Conservation (phyloP, 2,113 vertebrate species). For the Bagarius yarrelli region DNA sequence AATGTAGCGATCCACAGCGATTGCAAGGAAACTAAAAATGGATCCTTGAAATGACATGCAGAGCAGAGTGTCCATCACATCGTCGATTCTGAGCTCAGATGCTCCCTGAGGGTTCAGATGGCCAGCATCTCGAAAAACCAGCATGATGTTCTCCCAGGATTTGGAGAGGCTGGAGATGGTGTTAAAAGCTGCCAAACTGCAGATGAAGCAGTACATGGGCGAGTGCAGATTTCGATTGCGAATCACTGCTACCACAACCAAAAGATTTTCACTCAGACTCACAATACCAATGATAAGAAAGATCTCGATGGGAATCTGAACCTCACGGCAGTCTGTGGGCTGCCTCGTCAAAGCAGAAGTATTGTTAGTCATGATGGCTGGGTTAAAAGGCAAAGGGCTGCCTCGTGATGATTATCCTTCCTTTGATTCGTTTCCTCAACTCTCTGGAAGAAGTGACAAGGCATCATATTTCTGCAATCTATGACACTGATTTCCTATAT, state of each 20-base stretch:
- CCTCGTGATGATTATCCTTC: neutral
- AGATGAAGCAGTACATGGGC: constrained; percentile 96
- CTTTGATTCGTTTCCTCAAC: neutral
- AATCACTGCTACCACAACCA: constrained; percentile 84
- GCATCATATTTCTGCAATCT: neutral
- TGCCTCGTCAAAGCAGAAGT: constrained; percentile 25
- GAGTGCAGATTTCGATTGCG: constrained; percentile 87
- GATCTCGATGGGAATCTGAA: constrained; percentile 80
- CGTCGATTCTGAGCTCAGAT: constrained; percentile 79
- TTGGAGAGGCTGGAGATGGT: constrained; percentile 87
- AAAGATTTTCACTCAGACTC: constrained; percentile 86
- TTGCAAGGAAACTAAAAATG: constrained; percentile 87
- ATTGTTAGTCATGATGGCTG: constrained; percentile 28
- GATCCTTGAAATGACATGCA: constrained; percentile 88
- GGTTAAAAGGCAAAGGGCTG: constrained; percentile 41
- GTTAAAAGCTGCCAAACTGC: constrained; percentile 91
- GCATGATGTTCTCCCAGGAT: constrained; percentile 84
- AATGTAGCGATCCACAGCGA: constrained; percentile 90
- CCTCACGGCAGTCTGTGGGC: constrained; percentile 74
- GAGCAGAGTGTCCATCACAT: constrained; percentile 86
- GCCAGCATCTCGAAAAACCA: constrained; percentile 77
- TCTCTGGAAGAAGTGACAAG: neutral
- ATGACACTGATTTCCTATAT: neutral
- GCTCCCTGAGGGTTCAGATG: constrained; percentile 71
- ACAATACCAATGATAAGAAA: constrained; percentile 81